These are phyloP conservation scores for Rhynchonycteris naso DNA, from an alignment of 2,797 vertebrate genomes.

Conservation along the genomic window DNA sequence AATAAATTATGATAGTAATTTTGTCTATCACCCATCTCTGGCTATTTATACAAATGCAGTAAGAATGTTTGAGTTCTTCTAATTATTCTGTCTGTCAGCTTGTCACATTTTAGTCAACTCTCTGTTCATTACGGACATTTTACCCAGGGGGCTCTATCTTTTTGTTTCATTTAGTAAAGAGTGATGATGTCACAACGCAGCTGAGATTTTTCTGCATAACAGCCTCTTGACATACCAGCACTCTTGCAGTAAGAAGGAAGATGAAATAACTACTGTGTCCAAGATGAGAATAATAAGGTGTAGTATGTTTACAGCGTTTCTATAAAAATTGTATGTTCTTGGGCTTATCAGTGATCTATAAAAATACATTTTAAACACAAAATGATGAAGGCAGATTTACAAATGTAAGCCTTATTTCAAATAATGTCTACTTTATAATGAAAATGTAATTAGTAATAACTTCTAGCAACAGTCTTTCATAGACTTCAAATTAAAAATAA, in stretches of 20 bases:
- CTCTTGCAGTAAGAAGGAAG: conserved; percentile 55
- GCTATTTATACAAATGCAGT: conserved; percentile 66
- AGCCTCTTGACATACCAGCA: not conserved
- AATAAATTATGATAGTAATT: conserved; percentile 77
- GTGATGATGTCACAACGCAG: conserved; percentile 57
- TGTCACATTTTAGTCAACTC: conserved; percentile 79
- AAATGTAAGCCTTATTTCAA: conserved; percentile 27
- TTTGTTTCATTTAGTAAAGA: conserved; percentile 71
- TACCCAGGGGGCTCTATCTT: conserved; percentile 32
- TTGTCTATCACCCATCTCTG: conserved; percentile 66
- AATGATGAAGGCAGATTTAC: not conserved
- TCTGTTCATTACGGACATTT: conserved; percentile 74
- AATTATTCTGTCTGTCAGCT: conserved; percentile 69
- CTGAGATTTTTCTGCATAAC: conserved; percentile 21
- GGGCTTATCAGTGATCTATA: conserved; percentile 7
- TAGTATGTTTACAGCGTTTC: conserved; percentile 4
- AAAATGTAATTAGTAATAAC: conserved; percentile 6
- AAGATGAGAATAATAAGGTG: not conserved
- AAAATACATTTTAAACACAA: conserved; percentile 29
- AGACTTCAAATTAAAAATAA: not conserved
- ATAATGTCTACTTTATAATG: not conserved
- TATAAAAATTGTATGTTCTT: conserved; percentile 19
- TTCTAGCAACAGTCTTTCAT: conserved; percentile 13
- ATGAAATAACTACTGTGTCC: conserved; percentile 20
- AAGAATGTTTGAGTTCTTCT: conserved; percentile 75